phyloP scores from a whole-genome alignment of 2,113 vertebrate species.

The Danionella cerebrum region DNA sequence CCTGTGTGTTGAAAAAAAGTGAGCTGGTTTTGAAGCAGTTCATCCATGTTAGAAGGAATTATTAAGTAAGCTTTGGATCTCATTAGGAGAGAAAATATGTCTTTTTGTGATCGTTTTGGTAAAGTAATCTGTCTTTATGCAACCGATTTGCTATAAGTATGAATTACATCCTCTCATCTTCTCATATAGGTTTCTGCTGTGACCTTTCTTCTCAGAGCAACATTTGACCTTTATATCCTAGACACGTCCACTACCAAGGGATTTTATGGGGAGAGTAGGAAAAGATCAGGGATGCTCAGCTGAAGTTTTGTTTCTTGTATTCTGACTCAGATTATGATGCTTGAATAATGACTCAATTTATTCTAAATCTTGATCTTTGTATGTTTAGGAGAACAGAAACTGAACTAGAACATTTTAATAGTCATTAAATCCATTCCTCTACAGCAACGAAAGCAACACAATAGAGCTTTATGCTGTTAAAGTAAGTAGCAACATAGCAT shows the following conservation, averaged over 20 bases:
- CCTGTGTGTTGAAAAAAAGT: background rate
- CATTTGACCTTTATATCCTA: conserved; percentile 55
- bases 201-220: conserved; percentile 41
- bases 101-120: background rate
- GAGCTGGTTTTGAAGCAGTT: background rate
- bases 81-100: background rate
- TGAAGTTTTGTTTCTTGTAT: background rate
- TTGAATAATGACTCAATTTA: background rate
- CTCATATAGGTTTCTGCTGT: conserved; percentile 4
- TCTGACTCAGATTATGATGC: background rate
- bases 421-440: no score
- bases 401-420: no score
- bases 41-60: no score
- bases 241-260: conserved; percentile 12
- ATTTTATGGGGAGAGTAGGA: background rate
- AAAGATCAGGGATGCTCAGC: conserved; percentile 25
- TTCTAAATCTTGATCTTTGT: background rate
- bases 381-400: no score
- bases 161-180: background rate
- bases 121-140: background rate
- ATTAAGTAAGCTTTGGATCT: no score
- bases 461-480: no score
- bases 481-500: no score
- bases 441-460: no score
- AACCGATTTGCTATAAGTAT: background rate